These are phyloP conservation scores for Hydrophis major DNA, from an alignment of 2,797 vertebrate genomes.

Conservation along the genomic window DNA sequence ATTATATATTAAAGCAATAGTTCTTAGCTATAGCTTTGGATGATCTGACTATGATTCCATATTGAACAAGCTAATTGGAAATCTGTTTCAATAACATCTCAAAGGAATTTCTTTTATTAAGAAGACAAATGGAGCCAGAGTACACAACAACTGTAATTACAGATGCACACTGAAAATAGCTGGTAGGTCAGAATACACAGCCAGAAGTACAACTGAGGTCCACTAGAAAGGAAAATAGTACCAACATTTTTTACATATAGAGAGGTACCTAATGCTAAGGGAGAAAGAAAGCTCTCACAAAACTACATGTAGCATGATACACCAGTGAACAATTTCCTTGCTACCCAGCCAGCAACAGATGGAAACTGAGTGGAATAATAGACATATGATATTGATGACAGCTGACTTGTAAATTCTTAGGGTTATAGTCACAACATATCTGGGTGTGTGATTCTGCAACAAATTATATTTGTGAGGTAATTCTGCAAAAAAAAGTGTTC, in stretches of 20 bases:
- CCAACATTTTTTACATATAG: background rate
- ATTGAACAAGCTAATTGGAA: background rate
- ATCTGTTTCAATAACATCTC: background rate
- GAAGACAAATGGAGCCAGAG: background rate
- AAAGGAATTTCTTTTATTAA: background rate
- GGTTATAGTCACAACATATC: background rate
- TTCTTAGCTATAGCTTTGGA: background rate
- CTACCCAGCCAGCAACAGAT: background rate
- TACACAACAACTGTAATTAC: background rate
- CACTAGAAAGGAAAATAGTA: background rate
- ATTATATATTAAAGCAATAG: background rate
- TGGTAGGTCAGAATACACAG: background rate
- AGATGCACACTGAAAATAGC: background rate
- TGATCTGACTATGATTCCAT: background rate
- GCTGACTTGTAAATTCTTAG: background rate
- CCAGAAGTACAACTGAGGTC: background rate
- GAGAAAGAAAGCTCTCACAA: background rate
- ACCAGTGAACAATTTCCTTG: background rate
- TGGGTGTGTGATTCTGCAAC: background rate
- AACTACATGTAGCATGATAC: background rate
- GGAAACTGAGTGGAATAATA: background rate
- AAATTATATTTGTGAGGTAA: background rate
- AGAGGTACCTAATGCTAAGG: background rate
- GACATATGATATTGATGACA: background rate
- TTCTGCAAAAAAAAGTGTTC: background rate